A percentile compares a stretch with the other conserved stretches of the same genome.
These are phyloP conservation scores for Cnemophilus loriae DNA, from an alignment of 2,113 vertebrate species.

Conservation along the genomic window DNA sequence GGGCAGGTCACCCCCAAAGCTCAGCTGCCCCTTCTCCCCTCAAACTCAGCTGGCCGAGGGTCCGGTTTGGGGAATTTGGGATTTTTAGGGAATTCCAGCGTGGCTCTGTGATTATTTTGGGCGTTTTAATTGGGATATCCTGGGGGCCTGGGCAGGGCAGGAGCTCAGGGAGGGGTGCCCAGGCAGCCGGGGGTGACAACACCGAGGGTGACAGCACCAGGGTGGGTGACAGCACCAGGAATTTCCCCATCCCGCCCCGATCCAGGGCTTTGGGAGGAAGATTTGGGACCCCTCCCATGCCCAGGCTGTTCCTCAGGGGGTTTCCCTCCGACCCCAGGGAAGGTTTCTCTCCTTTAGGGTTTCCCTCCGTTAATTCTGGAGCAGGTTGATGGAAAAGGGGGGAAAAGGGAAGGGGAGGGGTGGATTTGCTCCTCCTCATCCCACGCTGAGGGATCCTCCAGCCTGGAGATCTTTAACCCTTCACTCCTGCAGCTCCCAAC, in stretches of 20 bases:
- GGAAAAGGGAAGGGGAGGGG: accelerated
- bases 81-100: accelerated
- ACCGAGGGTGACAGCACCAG: neutral
- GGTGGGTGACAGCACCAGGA: neutral
- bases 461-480: neutral
- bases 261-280: neutral
- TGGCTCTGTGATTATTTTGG: neutral
- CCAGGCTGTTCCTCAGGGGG: neutral
- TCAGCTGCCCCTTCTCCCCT: neutral
- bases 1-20: neutral
- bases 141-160: neutral
- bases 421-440: neutral
- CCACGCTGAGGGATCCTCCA: neutral
- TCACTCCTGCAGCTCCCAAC: neutral
- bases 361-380: neutral
- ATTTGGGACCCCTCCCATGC: accelerated
- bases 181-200: neutral
- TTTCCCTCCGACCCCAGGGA: neutral
- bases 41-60: neutral
- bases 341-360: neutral
- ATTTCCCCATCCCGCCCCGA: neutral
- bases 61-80: neutral
- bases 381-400: neutral
- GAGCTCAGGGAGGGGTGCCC: neutral
- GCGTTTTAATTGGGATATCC: neutral